Evolutionary conservation across 2,113 vertebrate species (phyloP).

Genomic region (Erinaceus europaeus): DNA sequence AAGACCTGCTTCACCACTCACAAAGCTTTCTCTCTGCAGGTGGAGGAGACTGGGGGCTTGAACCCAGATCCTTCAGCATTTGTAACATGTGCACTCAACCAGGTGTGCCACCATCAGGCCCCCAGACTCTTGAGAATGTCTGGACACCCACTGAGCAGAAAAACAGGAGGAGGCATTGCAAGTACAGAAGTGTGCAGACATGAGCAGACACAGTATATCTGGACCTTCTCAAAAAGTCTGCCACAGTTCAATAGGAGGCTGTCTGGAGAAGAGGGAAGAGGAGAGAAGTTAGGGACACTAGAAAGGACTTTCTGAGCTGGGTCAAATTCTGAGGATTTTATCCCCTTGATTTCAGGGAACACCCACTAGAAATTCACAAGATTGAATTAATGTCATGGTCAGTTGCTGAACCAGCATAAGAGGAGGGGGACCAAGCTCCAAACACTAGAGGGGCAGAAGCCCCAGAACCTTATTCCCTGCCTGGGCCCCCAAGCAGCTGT

Average conservation of each 20-base stretch:
- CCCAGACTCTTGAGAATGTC: neutral
- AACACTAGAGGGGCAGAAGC: neutral
- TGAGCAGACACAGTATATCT: fast-evolving
- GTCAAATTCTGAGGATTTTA: no score
- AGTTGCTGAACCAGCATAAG: neutral
- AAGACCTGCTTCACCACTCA: no score
- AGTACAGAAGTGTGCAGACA: no score
- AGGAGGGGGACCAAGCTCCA: neutral
- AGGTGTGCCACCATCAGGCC: no score
- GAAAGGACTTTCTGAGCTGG: neutral
- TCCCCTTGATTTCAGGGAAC: neutral
- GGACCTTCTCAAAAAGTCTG: neutral
- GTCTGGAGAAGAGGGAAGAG: neutral
- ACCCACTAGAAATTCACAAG: fast-evolving
- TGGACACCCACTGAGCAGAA: neutral
- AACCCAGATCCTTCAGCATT: no score
- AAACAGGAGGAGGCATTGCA: neutral
- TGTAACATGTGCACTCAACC: no score
- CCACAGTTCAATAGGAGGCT: no score
- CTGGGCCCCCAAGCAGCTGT: slow-evolving; percentile 8
- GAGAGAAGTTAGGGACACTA: no score
- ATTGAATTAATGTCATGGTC: neutral
- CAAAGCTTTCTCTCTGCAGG: no score
- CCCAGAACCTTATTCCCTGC: neutral
- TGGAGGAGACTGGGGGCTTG: no score